Conservation (phyloP, 2,797 vertebrate species). For the Enteromius argenteus region DNA sequence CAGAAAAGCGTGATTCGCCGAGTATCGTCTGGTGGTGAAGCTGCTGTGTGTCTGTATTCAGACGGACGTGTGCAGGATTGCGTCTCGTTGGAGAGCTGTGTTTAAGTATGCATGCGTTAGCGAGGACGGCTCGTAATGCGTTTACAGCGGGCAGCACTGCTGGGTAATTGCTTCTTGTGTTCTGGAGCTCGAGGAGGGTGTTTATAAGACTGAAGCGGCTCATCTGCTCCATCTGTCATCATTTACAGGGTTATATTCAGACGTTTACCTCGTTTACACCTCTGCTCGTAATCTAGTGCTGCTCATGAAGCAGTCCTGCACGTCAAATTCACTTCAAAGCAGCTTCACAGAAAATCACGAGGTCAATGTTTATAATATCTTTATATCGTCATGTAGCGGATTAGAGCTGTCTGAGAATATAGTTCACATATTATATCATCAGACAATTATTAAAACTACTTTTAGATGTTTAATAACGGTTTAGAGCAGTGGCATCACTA, state of each 20-base stretch:
- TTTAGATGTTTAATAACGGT: too few relatives aligned
- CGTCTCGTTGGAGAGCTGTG: constrained; percentile 15
- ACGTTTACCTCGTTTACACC: background rate
- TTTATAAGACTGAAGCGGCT: background rate
- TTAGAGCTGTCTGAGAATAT: background rate
- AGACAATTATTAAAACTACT: too few relatives aligned
- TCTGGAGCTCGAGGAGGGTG: constrained; percentile 21
- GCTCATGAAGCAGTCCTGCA: background rate
- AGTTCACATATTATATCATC: too few relatives aligned
- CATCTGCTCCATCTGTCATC: background rate
- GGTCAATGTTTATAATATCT: background rate
- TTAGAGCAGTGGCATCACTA: too few relatives aligned
- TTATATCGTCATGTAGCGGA: background rate
- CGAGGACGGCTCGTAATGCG: constrained; percentile 54
- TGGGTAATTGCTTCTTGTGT: constrained; percentile 62
- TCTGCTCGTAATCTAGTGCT: background rate
- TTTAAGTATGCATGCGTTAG: constrained; percentile 62
- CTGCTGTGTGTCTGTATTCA: constrained; percentile 46
- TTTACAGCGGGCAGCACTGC: constrained; percentile 53
- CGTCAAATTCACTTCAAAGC: background rate
- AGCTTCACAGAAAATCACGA: background rate
- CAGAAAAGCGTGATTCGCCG: too few relatives aligned
- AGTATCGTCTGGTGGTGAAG: constrained; percentile 42
- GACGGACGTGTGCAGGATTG: constrained; percentile 56
- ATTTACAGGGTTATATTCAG: background rate